A percentile compares a stretch with the other conserved stretches of the same genome.
phyloP scores from a whole-genome alignment of 2,113 vertebrate species.

The Ploceus nigricollis region DNA sequence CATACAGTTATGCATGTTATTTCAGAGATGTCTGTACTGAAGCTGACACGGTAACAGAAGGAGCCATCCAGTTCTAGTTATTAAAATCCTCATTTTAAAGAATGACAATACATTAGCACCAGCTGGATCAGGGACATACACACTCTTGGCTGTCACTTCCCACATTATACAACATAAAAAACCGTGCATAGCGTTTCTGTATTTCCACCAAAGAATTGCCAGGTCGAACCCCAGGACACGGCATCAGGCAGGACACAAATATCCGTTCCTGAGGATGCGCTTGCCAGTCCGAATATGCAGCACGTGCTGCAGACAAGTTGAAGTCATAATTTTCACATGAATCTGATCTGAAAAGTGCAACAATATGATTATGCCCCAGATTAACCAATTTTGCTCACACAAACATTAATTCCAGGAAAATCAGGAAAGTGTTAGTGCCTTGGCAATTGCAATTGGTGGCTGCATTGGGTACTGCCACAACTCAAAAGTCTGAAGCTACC shows the following conservation, averaged over 20 bases:
- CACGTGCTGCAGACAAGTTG: not conserved
- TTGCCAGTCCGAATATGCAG: not conserved
- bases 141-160: not conserved
- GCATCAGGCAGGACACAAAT: not conserved
- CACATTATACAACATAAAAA: not conserved
- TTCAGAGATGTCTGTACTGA: not conserved
- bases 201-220: not conserved
- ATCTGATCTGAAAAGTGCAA: not conserved
- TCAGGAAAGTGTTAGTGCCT: not conserved
- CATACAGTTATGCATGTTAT: not conserved
- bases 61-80: not conserved
- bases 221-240: not conserved
- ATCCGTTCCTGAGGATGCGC: fast-evolving
- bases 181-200: fast-evolving
- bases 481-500: not conserved
- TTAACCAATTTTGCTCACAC: not conserved
- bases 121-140: not conserved
- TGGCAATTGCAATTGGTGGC: fast-evolving
- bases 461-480: too few species aligned
- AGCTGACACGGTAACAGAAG: not conserved
- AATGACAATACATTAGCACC: not conserved
- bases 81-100: not conserved
- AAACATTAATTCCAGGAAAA: not conserved
- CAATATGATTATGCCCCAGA: not conserved
- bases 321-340: not conserved